phyloP scores from a whole-genome alignment of 2,797 vertebrate genomes.

The Premnoplex brunnescens region DNA sequence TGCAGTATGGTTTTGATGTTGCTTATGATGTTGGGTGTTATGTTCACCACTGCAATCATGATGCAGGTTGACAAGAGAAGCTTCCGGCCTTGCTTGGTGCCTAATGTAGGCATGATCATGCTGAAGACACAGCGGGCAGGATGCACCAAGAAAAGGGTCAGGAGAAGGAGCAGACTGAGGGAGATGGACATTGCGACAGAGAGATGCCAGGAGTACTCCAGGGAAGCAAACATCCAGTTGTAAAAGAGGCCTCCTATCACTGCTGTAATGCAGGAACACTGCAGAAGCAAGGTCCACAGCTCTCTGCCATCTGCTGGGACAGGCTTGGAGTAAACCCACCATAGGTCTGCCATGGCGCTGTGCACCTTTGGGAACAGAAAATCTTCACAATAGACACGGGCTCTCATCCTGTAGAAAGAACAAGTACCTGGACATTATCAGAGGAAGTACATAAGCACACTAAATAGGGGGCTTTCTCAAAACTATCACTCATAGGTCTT shows the following conservation, averaged over 20 bases:
- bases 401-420: constrained; percentile 3
- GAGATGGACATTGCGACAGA: constrained; percentile 51
- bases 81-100: constrained; percentile 86
- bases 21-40: constrained; percentile 83
- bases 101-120: constrained; percentile 84
- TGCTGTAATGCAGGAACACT: constrained; percentile 77
- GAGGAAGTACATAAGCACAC: not conserved
- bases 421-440: not conserved
- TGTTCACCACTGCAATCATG: constrained; percentile 81
- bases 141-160: constrained; percentile 81
- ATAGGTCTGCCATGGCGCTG: constrained; percentile 49
- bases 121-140: constrained; percentile 89
- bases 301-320: constrained; percentile 73
- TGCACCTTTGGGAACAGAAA: constrained; percentile 1
- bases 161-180: constrained; percentile 75
- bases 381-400: not conserved
- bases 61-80: constrained; percentile 84
- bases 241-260: constrained; percentile 77
- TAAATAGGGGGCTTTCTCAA: not conserved
- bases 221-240: constrained; percentile 82
- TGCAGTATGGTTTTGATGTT: constrained; percentile 81
- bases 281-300: constrained; percentile 76
- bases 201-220: constrained; percentile 72
- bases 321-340: constrained; percentile 83
- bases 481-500: not conserved